Percentiles rank a stretch among this genome's conserved stretches.
Evolutionary conservation across 1,140 invertebrate species (phyloP).

Genomic region (Pseudomyrmex gracilis): DNA sequence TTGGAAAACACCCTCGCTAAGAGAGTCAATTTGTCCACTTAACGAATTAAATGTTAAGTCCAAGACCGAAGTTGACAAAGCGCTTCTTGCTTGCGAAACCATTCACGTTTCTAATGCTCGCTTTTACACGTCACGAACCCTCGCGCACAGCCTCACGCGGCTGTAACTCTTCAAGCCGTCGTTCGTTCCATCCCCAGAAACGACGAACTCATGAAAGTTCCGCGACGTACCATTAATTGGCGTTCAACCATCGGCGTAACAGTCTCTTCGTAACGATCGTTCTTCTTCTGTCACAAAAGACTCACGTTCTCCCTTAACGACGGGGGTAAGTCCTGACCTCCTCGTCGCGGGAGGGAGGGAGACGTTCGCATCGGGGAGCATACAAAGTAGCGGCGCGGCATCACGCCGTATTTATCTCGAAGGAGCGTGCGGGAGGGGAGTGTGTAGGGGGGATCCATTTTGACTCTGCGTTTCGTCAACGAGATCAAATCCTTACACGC

Average conservation of each 20-base stretch:
- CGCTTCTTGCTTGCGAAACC: slow-evolving; percentile 32
- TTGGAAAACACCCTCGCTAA: no score
- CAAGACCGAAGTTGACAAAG: neutral
- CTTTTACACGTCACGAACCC: slow-evolving; percentile 47
- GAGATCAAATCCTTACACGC: neutral
- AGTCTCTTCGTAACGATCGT: slow-evolving; percentile 48
- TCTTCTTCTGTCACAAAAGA: slow-evolving; percentile 51
- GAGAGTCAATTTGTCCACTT: neutral
- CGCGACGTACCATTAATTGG: slow-evolving; percentile 58
- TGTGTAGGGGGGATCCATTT: slow-evolving; percentile 12
- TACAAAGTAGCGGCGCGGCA: slow-evolving; percentile 37
- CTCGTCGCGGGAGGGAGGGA: neutral
- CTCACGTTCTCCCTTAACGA: slow-evolving; percentile 59
- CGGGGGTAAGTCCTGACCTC: slow-evolving; percentile 14
- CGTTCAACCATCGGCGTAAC: slow-evolving; percentile 52
- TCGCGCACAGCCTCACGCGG: slow-evolving; percentile 16
- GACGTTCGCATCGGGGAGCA: slow-evolving; percentile 15
- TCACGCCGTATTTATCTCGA: neutral
- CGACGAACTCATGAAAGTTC: slow-evolving; percentile 45
- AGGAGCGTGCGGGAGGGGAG: neutral
- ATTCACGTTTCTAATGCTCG: slow-evolving; percentile 40
- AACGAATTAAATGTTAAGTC: slow-evolving; percentile 18
- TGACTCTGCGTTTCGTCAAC: neutral
- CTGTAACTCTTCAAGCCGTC: slow-evolving; percentile 30
- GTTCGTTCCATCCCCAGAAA: slow-evolving; percentile 27